Base-by-base conservation (phyloP, 2,113 vertebrate species). In the Austrofundulus limnaeus region DNA sequence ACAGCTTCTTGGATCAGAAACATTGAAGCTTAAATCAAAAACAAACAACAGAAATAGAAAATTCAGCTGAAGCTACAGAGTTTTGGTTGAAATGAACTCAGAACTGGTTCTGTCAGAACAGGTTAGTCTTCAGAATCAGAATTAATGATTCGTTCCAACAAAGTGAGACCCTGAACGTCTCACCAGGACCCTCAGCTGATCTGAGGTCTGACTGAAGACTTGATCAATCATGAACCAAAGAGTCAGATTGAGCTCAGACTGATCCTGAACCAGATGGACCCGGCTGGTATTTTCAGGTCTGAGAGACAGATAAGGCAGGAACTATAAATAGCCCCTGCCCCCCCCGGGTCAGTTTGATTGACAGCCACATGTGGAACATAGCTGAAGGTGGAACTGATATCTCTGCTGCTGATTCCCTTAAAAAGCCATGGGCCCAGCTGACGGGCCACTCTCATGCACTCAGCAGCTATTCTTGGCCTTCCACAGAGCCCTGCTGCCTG, bases 291-390 rank as follows among this genome's bases (percentile, higher is more conserved):
- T 74, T 78, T 43, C 90, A 85, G 89, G 81, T 72, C 81, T 38
- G 90, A 89, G 88, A 68, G 75, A 92, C 92, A 90, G 84, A 96
- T 96, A 96, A 94, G 94, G 93, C 92, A 92, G 82, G 77, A 41
- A 91, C 95, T 92, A 93, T 94, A 95, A 96, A 96, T 97, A 97
- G 88, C 70, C 87, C 92, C 14, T 16, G 10, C 2, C 45, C 43
- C 53, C 19, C 42, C 1, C 2, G 45, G 11, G 43, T n/a, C 51
- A 31, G 41, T 45, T 55, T 96, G 96, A 98, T 79, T 95, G 97
- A 97, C 96, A 98, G 93, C 74, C 88, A 91, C 97, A 98, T 96
- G 94, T 98, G 96, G 92, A 90, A 88, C 92, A 94, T 94, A 91
- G 83, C 92, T 89, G 87, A 83, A 80, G 88, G 66, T 87, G 93